Base-by-base conservation (phyloP, 2,888 invertebrate species). In the Aleiodes testaceus region DNA sequence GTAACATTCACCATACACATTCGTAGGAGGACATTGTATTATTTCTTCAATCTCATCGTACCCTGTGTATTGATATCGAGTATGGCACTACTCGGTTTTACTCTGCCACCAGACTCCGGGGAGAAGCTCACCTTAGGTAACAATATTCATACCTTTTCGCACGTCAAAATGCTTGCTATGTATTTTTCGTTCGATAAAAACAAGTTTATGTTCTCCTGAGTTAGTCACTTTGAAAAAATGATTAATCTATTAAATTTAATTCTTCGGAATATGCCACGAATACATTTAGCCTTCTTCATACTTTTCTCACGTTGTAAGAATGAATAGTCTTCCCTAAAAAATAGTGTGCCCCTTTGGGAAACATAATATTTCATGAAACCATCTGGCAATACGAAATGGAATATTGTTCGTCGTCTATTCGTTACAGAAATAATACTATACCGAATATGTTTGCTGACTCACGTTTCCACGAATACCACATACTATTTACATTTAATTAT, bases 1-100 rank as follows among this genome's bases (percentile, higher is more conserved):
- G 94, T 99, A 76, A 98, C 98, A 47, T 99, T 98, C 89, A 96
- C 95, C 80, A 97, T 99, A 88, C 95, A 96, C 90, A 97, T 99
- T 85, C 92, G 98, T 81, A 92, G 99, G 87, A 92, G 98, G 85
- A 98, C 98, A 64, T 91, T 99, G 84, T 99, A 98, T 92, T 99
- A 99, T 91, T 98, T 98, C 90, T 97, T 99, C 93, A 99, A 99
- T 91, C 93, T 99, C 89, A 98, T 99, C 89, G 97, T 99, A 85
- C 99, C 99, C 81, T 98, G 98, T 89, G 97, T 99, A 85, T 93
- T 99, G 85, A 99, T 99, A 88, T 97, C 98, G 77, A 97, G 98
- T 80, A 98, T 99, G 96, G 98, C 98, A 80, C 93, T 99, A 80
- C 92, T 99, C 84, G 97, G 98, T 80, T 99, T 99, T 91, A 97